Percentiles rank a stretch among this genome's conserved stretches.
Evolutionary conservation across 2,888 invertebrate genomes (phyloP).

Genomic region (Mactromeris polynyma): DNA sequence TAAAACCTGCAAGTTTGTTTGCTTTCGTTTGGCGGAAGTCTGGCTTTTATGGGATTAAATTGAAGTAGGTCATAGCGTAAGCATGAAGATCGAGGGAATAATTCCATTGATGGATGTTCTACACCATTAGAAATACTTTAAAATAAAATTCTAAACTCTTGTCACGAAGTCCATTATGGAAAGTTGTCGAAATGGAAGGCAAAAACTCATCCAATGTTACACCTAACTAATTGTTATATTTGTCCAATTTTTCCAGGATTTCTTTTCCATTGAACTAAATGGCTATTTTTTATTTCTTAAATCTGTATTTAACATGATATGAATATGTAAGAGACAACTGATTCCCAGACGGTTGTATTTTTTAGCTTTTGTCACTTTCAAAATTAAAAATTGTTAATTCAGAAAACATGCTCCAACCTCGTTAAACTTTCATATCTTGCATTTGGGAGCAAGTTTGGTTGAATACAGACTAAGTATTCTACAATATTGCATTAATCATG

Average conservation of each 20-base stretch:
- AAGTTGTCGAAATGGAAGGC: neutral
- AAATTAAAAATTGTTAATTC: neutral
- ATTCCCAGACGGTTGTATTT: too few relatives aligned
- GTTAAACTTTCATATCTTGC: constrained; percentile 10
- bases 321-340: too few relatives aligned
- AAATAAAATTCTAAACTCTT: neutral
- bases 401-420: neutral
- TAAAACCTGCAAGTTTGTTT: constrained; percentile 49
- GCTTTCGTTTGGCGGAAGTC: constrained; percentile 29
- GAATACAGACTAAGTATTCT: neutral
- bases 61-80: constrained; percentile 19
- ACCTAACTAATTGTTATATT: neutral
- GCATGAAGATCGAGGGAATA: constrained; percentile 4
- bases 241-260: neutral
- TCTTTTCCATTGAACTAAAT: too few relatives aligned
- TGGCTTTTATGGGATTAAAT: constrained; percentile 21
- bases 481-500: neutral
- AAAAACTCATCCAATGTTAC: neutral
- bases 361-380: neutral
- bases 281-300: too few relatives aligned
- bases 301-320: too few relatives aligned
- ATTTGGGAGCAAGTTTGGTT: neutral
- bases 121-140: constrained; percentile 17
- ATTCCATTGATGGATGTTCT: constrained; percentile 12
- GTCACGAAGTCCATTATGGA: constrained; percentile 7